Conservation (phyloP, 2,888 invertebrate genomes). For the Meliscaeva auricollis region DNA sequence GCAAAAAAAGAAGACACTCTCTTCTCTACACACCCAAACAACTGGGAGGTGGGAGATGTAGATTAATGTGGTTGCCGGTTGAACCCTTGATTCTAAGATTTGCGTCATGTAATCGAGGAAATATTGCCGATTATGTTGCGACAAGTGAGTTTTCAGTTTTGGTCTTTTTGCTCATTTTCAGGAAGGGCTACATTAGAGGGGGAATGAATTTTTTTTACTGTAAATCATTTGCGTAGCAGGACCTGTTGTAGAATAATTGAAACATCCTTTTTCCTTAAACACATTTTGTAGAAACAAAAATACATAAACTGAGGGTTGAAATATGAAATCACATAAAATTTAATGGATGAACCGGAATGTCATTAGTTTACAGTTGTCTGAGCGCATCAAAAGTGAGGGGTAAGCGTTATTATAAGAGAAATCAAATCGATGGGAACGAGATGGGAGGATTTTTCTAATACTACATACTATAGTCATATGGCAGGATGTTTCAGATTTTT, state of each 20-base stretch:
- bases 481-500: slow-evolving; percentile 13
- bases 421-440: slow-evolving; percentile 45
- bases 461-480: slow-evolving; percentile 26
- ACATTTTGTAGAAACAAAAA: not conserved
- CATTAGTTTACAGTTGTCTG: slow-evolving; percentile 83
- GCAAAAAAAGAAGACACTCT: slow-evolving; percentile 15
- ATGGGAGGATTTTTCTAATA: slow-evolving; percentile 25
- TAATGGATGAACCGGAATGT: slow-evolving; percentile 77
- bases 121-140: slow-evolving; percentile 82
- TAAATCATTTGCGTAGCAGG: slow-evolving; percentile 60
- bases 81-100: slow-evolving; percentile 70
- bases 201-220: slow-evolving; percentile 48
- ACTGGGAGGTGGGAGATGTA: slow-evolving; percentile 4
- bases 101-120: slow-evolving; percentile 80
- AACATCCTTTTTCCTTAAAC: slow-evolving; percentile 53
- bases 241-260: slow-evolving; percentile 70
- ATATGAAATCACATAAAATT: slow-evolving; percentile 77
- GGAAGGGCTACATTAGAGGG: not conserved
- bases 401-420: slow-evolving; percentile 8
- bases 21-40: not conserved
- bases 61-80: slow-evolving; percentile 38
- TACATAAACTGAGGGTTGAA: slow-evolving; percentile 62
- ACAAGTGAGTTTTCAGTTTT: slow-evolving; percentile 82
- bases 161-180: slow-evolving; percentile 71
- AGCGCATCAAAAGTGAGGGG: slow-evolving; percentile 74